Conservation (phyloP, 2,888 invertebrate species). For the Melanargia galathea region DNA sequence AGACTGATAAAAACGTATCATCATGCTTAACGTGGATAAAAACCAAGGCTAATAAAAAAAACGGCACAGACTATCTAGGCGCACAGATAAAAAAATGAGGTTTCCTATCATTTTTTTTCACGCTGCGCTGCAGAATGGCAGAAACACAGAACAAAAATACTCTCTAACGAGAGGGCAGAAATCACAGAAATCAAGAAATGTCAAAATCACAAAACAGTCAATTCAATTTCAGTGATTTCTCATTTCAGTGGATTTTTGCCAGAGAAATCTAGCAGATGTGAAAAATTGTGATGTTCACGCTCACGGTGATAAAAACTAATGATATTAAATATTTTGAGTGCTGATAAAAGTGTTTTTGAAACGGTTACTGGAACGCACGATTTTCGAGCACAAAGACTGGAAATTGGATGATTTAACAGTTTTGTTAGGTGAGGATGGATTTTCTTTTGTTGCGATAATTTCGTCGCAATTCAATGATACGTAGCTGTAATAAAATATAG, state of each 20-base stretch:
- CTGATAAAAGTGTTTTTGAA: constrained; percentile 41
- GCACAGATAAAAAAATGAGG: no score
- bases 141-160: no score
- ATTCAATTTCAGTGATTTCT: no score
- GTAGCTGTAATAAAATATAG: constrained; percentile 27
- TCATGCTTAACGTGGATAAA: no score
- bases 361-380: constrained; percentile 41
- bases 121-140: no score
- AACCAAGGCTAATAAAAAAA: no score
- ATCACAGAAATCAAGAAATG: constrained; percentile 61
- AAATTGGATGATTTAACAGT: constrained; percentile 68
- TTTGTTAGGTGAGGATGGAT: constrained; percentile 61
- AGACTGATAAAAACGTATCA: no score
- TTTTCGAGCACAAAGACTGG: constrained; percentile 39
- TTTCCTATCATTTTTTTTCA: no score
- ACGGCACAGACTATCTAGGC: no score
- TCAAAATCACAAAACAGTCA: constrained; percentile 81
- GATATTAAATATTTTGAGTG: constrained; percentile 48
- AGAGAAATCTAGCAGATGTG: constrained; percentile 61
- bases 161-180: no score
- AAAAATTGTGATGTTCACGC: constrained; percentile 59
- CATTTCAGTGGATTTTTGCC: constrained; percentile 74
- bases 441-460: constrained; percentile 45
- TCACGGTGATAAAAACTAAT: constrained; percentile 54
- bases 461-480: constrained; percentile 37